These are phyloP conservation scores for Entelurus aequoreus DNA, from an alignment of 2,113 vertebrate species.

Conservation along the genomic window DNA sequence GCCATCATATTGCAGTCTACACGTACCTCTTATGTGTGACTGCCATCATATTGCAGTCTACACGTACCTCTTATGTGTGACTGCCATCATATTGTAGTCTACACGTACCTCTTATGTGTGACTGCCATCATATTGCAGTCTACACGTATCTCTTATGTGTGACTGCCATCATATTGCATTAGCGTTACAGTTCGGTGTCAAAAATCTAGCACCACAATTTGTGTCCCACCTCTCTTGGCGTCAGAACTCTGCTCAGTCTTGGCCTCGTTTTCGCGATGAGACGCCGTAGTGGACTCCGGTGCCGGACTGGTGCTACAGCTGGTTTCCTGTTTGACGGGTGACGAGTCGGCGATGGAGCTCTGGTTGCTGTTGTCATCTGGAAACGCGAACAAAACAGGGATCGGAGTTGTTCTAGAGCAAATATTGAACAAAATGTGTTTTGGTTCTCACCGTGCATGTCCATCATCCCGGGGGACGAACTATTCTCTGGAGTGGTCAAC, in stretches of 20 bases:
- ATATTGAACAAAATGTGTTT: neutral
- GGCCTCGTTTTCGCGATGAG: constrained; percentile 74
- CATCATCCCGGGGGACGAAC: constrained; percentile 97
- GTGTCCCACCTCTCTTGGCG: constrained; percentile 69
- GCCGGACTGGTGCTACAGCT: constrained; percentile 91
- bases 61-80: too few relatives aligned
- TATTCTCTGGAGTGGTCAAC: constrained; percentile 94
- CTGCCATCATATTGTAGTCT: too few relatives aligned
- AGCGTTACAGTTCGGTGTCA: too few relatives aligned
- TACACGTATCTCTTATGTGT: too few relatives aligned
- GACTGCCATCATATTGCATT: too few relatives aligned
- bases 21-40: too few relatives aligned
- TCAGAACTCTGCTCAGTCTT: constrained; percentile 84
- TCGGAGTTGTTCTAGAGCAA: too few relatives aligned
- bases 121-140: too few relatives aligned
- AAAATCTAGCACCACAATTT: neutral
- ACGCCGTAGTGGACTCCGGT: constrained; percentile 74
- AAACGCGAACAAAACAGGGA: neutral
- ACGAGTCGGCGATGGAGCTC: constrained; percentile 95
- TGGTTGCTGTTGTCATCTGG: constrained; percentile 97
- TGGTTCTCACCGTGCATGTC: constrained; percentile 89
- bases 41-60: too few relatives aligned
- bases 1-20: too few relatives aligned
- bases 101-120: too few relatives aligned
- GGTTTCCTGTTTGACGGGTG: constrained; percentile 93